phyloP scores from a whole-genome alignment of 2,113 vertebrate species.

The Atrichornis clamosus region DNA sequence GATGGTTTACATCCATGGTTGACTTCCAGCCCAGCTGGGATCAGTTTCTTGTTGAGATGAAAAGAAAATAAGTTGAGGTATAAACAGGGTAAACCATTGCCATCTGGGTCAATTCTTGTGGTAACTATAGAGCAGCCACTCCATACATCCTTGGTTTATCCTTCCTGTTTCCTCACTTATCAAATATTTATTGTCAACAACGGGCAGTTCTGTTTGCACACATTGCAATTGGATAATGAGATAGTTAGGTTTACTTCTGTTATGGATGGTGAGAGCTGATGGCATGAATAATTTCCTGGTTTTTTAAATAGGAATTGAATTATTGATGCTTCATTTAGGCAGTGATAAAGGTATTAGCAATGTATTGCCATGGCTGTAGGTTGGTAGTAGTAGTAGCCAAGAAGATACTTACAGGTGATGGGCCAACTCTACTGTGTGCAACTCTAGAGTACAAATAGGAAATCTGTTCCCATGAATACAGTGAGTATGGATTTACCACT shows the following conservation, averaged over 20 bases:
- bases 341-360: conserved; percentile 68
- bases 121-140: conserved; percentile 6
- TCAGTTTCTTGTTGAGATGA: conserved; percentile 29
- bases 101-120: conserved; percentile 28
- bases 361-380: background rate
- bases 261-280: conserved; percentile 72
- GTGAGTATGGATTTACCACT: background rate
- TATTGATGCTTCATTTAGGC: conserved; percentile 78
- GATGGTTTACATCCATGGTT: conserved; percentile 8
- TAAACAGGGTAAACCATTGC: conserved; percentile 5
- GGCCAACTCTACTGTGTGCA: background rate
- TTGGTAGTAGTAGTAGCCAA: background rate
- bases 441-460: background rate
- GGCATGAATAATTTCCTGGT: conserved; percentile 78
- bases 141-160: conserved; percentile 73
- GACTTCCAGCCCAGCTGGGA: background rate
- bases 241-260: conserved; percentile 73
- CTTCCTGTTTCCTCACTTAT: conserved; percentile 74
- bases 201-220: conserved; percentile 78
- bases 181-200: conserved; percentile 82
- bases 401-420: background rate
- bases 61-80: conserved; percentile 11
- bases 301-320: conserved; percentile 80
- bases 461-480: background rate
- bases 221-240: conserved; percentile 78